A percentile compares a stretch with the other conserved stretches of the same genome.
These are phyloP conservation scores for Uropsilus gracilis DNA, from an alignment of 2,113 vertebrate genomes.

Conservation along the genomic window DNA sequence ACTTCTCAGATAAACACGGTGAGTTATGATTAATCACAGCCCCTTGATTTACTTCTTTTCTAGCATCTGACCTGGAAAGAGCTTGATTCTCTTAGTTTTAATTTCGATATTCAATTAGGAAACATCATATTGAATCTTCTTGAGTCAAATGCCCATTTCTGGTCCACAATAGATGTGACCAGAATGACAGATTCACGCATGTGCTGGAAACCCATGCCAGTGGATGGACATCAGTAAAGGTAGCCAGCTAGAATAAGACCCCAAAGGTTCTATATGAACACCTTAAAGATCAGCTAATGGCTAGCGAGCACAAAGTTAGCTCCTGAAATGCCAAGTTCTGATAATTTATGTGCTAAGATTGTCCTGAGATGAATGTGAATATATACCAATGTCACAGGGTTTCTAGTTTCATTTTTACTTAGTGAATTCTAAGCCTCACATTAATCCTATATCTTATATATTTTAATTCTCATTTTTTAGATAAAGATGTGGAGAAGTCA, in stretches of 20 bases:
- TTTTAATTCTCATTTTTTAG: constrained; percentile 43
- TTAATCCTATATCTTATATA: neutral
- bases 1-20: neutral
- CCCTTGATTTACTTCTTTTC: neutral
- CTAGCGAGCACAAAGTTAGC: neutral
- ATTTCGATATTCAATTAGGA: neutral
- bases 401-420: neutral
- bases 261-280: neutral
- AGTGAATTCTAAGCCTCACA: neutral
- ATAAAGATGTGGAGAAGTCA: neutral
- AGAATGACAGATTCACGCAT: neutral
- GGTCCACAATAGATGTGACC: neutral
- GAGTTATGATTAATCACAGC: neutral
- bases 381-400: neutral
- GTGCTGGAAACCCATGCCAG: neutral
- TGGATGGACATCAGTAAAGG: neutral
- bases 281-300: neutral
- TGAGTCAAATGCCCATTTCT: neutral
- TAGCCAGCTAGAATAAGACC: neutral
- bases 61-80: neutral
- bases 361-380: neutral
- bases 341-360: neutral
- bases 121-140: neutral
- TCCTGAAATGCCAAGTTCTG: neutral
- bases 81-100: neutral